Percentiles rank a stretch among this genome's conserved stretches.
These are phyloP conservation scores for Xylota segnis DNA, from an alignment of 2,888 invertebrate genomes.

Conservation along the genomic window DNA sequence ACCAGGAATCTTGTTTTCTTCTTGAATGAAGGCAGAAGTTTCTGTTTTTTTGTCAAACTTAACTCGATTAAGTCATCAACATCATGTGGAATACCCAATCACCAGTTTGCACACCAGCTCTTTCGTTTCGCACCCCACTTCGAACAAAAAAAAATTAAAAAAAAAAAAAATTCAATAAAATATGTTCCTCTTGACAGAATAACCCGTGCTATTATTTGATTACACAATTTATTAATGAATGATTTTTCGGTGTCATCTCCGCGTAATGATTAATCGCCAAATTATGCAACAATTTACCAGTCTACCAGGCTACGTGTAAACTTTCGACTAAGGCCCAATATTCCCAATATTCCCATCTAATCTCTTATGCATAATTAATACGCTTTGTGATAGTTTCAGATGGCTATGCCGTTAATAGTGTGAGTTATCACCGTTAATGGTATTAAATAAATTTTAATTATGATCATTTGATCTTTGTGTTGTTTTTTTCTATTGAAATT, in stretches of 20 bases:
- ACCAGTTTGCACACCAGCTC: constrained; percentile 40
- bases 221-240: constrained; percentile 61
- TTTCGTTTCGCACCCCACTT: constrained; percentile 26
- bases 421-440: constrained; percentile 64
- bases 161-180: background rate
- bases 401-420: constrained; percentile 59
- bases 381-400: constrained; percentile 62
- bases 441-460: constrained; percentile 68
- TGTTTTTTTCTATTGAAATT: constrained; percentile 44
- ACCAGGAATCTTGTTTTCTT: too few species aligned
- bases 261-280: constrained; percentile 47
- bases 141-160: background rate
- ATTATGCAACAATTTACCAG: constrained; percentile 53
- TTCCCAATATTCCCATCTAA: background rate
- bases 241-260: constrained; percentile 51
- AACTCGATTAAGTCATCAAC: too few species aligned
- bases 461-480: constrained; percentile 52
- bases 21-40: too few species aligned
- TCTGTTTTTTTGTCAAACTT: too few species aligned
- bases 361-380: constrained; percentile 56
- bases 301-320: background rate
- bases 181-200: constrained; percentile 1
- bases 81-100: too few species aligned
- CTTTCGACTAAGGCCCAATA: constrained; percentile 8
- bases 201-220: constrained; percentile 28